These are phyloP conservation scores for Anthoscopus minutus DNA, from an alignment of 2,113 vertebrate species.

Conservation along the genomic window DNA sequence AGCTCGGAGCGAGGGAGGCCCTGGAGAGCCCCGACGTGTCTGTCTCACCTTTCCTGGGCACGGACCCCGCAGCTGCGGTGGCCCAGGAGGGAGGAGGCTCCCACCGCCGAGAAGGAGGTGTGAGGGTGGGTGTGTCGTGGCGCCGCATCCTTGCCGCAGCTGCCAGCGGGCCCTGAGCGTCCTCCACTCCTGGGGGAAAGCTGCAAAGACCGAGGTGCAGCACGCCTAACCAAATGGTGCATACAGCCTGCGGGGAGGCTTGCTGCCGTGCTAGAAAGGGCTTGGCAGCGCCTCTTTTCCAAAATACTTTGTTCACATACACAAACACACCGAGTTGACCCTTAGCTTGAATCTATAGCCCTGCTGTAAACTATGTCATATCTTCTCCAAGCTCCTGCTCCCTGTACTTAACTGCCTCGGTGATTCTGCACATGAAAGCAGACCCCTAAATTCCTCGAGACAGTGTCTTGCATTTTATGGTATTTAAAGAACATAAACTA, in stretches of 20 bases:
- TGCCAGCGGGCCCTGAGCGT: not conserved
- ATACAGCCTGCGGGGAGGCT: too few relatives aligned
- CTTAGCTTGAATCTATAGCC: accelerated
- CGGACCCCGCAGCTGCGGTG: not conserved
- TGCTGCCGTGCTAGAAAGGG: accelerated
- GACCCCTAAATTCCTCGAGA: not conserved
- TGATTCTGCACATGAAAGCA: accelerated
- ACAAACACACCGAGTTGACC: accelerated
- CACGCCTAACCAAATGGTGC: accelerated
- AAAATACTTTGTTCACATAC: accelerated
- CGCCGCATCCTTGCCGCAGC: accelerated
- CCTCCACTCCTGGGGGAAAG: accelerated
- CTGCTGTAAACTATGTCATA: accelerated
- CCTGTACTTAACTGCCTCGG: accelerated
- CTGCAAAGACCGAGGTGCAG: not conserved
- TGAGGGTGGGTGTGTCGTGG: accelerated
- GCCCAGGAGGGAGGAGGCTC: not conserved
- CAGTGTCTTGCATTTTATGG: accelerated
- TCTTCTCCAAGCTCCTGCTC: not conserved
- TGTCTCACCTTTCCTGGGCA: accelerated
- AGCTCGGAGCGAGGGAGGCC: not conserved
- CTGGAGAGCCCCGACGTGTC: accelerated
- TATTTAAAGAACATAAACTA: not conserved
- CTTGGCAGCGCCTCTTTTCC: too few relatives aligned
- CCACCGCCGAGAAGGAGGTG: accelerated